phyloP scores from a whole-genome alignment of 2,888 invertebrate species.

The Leptopilina myrica region DNA sequence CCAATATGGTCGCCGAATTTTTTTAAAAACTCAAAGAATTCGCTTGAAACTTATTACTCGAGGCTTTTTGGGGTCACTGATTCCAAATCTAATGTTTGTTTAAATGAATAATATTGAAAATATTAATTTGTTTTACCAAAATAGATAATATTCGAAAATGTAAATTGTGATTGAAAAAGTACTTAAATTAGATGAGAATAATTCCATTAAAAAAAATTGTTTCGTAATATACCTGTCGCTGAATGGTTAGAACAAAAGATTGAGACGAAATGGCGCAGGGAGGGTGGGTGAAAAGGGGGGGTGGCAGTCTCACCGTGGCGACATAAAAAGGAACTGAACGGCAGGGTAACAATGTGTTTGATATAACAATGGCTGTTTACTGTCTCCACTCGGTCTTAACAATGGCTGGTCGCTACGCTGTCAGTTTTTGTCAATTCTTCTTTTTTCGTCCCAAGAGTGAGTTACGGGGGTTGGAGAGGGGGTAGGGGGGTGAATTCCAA shows the following conservation, averaged over 20 bases:
- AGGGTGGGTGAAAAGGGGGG: conserved; percentile 26
- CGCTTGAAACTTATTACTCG: no score
- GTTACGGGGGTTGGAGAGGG: conserved; percentile 42
- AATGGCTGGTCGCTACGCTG: conserved; percentile 70
- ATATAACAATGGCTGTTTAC: conserved; percentile 73
- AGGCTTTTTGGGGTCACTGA: no score
- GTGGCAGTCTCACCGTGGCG: conserved; percentile 43
- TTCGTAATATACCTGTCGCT: conserved; percentile 43
- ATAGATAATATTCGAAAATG: no score
- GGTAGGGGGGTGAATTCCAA: conserved; percentile 49
- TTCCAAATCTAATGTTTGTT: no score
- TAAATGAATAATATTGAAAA: no score
- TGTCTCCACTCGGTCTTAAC: conserved; percentile 71
- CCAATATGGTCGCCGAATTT: no score
- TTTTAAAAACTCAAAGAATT: no score
- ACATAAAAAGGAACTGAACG: conserved; percentile 46
- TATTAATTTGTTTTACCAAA: no score
- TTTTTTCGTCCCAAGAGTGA: conserved; percentile 52
- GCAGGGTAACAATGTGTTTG: conserved; percentile 57
- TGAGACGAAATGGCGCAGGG: conserved; percentile 19
- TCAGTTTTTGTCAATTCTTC: conserved; percentile 72
- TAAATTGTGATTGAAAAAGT: no score
- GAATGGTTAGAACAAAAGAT: conserved; percentile 45
- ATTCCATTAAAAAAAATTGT: no score
- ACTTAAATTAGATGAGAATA: no score